Base-by-base conservation (phyloP, 2,888 invertebrate species). In the Agrilus mali region DNA sequence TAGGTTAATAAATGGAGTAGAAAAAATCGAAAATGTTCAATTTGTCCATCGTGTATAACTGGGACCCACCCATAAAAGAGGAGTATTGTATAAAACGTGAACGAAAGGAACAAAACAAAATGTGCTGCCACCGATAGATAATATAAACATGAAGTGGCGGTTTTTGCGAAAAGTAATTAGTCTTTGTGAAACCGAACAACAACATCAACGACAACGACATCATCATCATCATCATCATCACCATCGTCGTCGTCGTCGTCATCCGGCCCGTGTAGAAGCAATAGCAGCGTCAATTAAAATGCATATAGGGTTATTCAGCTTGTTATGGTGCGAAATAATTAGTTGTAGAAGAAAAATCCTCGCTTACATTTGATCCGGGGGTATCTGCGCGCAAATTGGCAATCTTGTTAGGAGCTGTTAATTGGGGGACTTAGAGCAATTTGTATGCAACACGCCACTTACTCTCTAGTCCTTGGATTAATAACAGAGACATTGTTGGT, bases 391-490 rank as follows among this genome's bases (percentile, higher is more conserved):
- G 57, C 60, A 63, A 63, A 64, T 64, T 64, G 63, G 59, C 64
- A 63, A 64, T 64, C 63, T 64, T 60, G 63, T 61, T 62, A 63
- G 61, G 58, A 63, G 60, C 61, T 64, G 64, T 63, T 64, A 64
- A 64, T 64, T 64, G 63, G 57, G 56, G 54, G 56, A 62, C 60
- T 63, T 62, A 61, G 53, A 55, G 58, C 59, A 53, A 61, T 64
- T 63, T 59, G 64, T 64, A 64, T 64, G 63, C 63, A 61, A 46
- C 47, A 46, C 51, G 43, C 39, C 45, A 46, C 48, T 46, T 48
- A 40, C 44, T 37, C 45, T 43, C 44, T 46, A 48, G 46, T 45
- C 46, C 42, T 27, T 37, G 48, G 48, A 48, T 48, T 48, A 48
- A 48, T 48, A 48, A 48, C 44, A 27, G 27, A 27, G 27, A 27